Evolutionary conservation across 1,140 invertebrate species (phyloP), one percentile per base, ranked within the genome.

Genomic region (Camponotus floridanus): DNA sequence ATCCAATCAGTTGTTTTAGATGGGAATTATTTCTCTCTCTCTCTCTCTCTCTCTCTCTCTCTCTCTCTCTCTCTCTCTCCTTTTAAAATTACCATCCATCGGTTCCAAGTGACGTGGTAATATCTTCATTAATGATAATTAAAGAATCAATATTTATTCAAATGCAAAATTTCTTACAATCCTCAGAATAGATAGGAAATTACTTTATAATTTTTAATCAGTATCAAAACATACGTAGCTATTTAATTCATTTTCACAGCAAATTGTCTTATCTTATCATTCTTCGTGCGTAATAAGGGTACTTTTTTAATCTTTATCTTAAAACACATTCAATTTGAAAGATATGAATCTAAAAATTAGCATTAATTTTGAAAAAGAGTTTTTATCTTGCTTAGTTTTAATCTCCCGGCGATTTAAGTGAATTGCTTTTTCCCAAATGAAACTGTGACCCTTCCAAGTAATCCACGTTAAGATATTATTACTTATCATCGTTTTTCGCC

Each of bases 351-450:
- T 33, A 65, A 78, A 65, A 65, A 31, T 6, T 8, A 18, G 48
- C 6, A 18, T 65, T 39, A 68, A 79, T 39, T 55, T 26, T 7
- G 36, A 51, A 67, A 39, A 4, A 13, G 13, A 5, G 3, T 45
- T 55, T 68, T 79, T 51, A 68, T 36, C 51, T 31, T 45, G 18
- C 21, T 13, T 15, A 36, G 36, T 51, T 15, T 15, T 9, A 79
- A 67, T 39, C 26, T 26, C 26, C n/a, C 11, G 0, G 33, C 33
- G 15, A 80, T 70, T 80, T 55, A 55, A 39, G 11, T 65, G 3
- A 13, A 76, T 48, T 65, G 76, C 73, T 78, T 78, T 65, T 65
- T 65, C 21, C 33, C 8, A 78, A 76, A 59, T 78, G 5, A 78
- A 65, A 33, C 36, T 18, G 45, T 67, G 15, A 18, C 2, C 21